Evolutionary conservation across 2,113 vertebrate genomes (phyloP).

Genomic region (Antigone vipio): DNA sequence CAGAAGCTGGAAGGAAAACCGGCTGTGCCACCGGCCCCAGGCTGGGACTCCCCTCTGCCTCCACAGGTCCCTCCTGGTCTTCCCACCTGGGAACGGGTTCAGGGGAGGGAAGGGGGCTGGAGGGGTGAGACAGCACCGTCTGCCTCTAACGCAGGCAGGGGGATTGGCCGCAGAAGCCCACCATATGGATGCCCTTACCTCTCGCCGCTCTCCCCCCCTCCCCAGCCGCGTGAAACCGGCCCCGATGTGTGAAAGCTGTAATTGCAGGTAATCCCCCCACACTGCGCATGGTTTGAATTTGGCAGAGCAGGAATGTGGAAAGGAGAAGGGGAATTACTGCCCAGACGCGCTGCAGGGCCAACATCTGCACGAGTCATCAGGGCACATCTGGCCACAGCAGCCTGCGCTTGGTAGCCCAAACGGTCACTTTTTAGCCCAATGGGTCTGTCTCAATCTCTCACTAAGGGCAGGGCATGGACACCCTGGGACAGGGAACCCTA

Average conservation of each 20-base stretch:
- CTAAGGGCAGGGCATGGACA: neutral
- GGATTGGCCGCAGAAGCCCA: neutral
- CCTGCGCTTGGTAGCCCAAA: neutral
- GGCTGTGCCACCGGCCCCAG: neutral
- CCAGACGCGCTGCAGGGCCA: slow-evolving; percentile 12
- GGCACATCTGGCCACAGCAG: slow-evolving; percentile 34
- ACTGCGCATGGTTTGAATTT: slow-evolving; percentile 75
- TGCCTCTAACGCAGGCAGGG: neutral
- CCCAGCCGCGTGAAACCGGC: neutral
- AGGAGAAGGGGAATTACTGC: slow-evolving; percentile 46
- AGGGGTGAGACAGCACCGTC: rapidly evolving
- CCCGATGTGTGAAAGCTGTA: slow-evolving; percentile 9
- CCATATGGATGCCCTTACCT: slow-evolving; percentile 51
- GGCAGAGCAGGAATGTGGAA: slow-evolving; percentile 72
- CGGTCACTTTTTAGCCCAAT: neutral
- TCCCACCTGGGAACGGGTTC: neutral
- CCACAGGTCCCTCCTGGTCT: neutral
- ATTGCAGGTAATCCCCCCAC: slow-evolving; percentile 54
- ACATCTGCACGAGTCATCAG: slow-evolving; percentile 60
- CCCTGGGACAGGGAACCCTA: neutral
- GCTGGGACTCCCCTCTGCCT: neutral
- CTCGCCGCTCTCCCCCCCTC: neutral
- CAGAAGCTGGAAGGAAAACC: neutral
- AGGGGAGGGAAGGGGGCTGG: neutral
- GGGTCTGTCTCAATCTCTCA: neutral